Conservation (phyloP, 2,797 vertebrate species). For the Poliocrania exsul region DNA sequence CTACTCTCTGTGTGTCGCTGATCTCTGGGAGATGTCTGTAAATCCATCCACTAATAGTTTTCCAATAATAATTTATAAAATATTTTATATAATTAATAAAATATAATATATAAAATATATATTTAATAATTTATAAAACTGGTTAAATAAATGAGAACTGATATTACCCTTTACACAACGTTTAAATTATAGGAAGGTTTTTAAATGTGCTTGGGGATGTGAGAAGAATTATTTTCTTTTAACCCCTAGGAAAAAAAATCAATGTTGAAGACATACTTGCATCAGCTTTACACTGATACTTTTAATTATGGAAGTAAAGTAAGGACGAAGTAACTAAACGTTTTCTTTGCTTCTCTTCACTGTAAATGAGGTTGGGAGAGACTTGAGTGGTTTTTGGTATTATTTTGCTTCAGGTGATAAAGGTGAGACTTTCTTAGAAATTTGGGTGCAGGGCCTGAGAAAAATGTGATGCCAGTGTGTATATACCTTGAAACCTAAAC, state of each 20-base stretch:
- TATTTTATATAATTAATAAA: no score
- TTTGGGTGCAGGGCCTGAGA: neutral
- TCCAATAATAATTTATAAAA: neutral
- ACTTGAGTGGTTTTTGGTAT: neutral
- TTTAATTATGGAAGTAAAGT: neutral
- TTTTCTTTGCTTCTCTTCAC: neutral
- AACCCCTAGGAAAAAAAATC: neutral
- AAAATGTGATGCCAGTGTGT: rapidly evolving
- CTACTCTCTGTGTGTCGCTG: neutral
- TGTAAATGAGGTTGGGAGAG: neutral
- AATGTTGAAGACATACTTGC: neutral
- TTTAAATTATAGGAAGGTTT: neutral
- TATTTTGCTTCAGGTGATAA: neutral
- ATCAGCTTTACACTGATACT: neutral
- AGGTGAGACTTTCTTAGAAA: neutral
- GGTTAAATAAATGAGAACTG: neutral
- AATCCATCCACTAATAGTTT: neutral
- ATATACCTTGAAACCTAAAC: neutral
- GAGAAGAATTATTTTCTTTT: neutral
- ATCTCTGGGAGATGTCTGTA: neutral
- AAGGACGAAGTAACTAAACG: neutral
- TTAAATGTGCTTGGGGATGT: neutral
- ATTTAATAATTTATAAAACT: neutral
- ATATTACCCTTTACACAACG: neutral
- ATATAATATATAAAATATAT: no score